Base-by-base conservation (phyloP, 2,888 invertebrate genomes). In the Eupithecia exiguata region DNA sequence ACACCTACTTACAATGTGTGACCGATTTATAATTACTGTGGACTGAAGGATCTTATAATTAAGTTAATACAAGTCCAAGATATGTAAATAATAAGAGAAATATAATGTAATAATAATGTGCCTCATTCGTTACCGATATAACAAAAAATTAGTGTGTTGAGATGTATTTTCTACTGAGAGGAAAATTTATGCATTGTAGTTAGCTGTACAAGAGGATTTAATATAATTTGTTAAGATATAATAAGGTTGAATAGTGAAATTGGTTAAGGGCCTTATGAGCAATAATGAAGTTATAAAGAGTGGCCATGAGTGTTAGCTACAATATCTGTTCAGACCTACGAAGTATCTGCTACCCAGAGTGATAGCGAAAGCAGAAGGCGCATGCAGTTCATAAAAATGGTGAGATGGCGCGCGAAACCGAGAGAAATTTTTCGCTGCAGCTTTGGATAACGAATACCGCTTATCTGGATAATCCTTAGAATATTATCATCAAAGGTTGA, bases 171-270 rank as follows among this genome's bases (percentile, higher is more conserved):
- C 92, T 89, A 89, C 91, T 89, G 84, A 86, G 82, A 89, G 89
- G 87, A 88, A 91, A 91, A 88, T 89, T 90, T 93, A 93, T 91
- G 91, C 92, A 89, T 90, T 91, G 92, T 93, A 92, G 91, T 88
- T 92, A 93, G 92, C 84, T 90, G 82, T 92, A 92, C 92, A 91
- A 94, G 92, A 92, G 87, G 87, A 87, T 89, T 85, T 93, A 94
- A 93, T 93, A 93, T 94, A 93, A 93, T 91, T 92, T 93, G 93
- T 94, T 94, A 93, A 93, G 92, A 84, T 90, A 76, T 89, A 88
- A 86, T 90, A 90, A 88, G 91, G 73, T 67, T 70, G 68, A 66
- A 68, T 75, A 77, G 77, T 69, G 62, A 72, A 74, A 76, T 76
- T 76, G 66, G 40, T 43, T 67, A 69, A 69, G 66, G 40, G 30